These are phyloP conservation scores for Troides aeacus DNA, from an alignment of 2,888 invertebrate species.

Conservation along the genomic window DNA sequence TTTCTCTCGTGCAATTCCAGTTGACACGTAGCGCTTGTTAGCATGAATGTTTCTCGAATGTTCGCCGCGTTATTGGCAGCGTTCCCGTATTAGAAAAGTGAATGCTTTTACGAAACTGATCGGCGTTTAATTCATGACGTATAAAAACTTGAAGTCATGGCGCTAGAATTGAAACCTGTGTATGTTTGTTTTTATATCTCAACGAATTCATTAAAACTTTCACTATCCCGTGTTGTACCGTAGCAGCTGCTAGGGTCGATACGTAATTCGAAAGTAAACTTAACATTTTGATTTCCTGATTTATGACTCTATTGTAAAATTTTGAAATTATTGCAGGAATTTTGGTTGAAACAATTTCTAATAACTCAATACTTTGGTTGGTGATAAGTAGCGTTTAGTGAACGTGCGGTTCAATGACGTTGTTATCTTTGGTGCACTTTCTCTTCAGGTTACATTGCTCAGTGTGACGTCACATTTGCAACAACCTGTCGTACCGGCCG, in stretches of 20 bases:
- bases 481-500: too few relatives aligned
- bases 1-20: too few relatives aligned
- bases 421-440: constrained; percentile 21
- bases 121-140: background rate
- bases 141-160: constrained; percentile 19
- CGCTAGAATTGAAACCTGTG: constrained; percentile 9
- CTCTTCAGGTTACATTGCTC: background rate
- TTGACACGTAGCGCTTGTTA: too few relatives aligned
- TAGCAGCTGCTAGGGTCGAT: background rate
- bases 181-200: constrained; percentile 11
- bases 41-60: too few relatives aligned
- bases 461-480: too few relatives aligned
- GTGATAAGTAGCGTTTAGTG: background rate
- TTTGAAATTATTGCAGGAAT: too few relatives aligned
- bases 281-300: too few relatives aligned
- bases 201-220: constrained; percentile 19
- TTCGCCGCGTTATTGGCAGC: too few relatives aligned
- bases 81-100: constrained; percentile 16
- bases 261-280: too few relatives aligned
- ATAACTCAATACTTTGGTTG: too few relatives aligned
- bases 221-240: constrained; percentile 15
- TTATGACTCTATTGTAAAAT: too few relatives aligned
- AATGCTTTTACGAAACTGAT: background rate
- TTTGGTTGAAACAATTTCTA: too few relatives aligned
- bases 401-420: constrained; percentile 14